phyloP scores from a whole-genome alignment of 1,140 invertebrate genomes.

The Piezodorus guildinii region DNA sequence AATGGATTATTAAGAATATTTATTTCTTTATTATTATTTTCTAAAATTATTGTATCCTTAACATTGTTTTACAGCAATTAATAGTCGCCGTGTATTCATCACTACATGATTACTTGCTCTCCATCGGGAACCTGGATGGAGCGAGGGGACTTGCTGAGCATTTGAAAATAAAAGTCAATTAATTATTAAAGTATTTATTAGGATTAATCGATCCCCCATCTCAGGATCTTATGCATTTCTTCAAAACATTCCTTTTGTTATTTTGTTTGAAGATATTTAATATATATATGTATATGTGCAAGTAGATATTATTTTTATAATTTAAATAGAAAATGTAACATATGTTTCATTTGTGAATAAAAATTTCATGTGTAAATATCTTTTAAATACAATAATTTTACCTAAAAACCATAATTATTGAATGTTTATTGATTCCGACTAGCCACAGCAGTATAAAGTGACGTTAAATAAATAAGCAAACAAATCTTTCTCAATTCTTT shows the following conservation, averaged over 20 bases:
- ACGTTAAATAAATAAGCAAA: too few relatives aligned
- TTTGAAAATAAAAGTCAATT: constrained; percentile 16
- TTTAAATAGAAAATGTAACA: too few relatives aligned
- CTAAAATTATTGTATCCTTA: not conserved
- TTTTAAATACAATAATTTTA: too few relatives aligned
- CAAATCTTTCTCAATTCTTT: too few relatives aligned
- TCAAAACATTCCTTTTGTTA: not conserved
- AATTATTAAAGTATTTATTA: not conserved
- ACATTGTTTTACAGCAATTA: constrained; percentile 17
- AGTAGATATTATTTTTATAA: too few relatives aligned
- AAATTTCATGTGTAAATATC: too few relatives aligned
- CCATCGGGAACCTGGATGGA: constrained; percentile 25
- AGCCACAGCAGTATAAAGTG: too few relatives aligned
- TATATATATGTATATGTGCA: not conserved
- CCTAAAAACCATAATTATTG: too few relatives aligned
- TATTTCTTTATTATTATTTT: too few relatives aligned
- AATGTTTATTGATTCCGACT: too few relatives aligned
- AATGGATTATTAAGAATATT: too few relatives aligned
- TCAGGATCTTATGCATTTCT: constrained; percentile 3
- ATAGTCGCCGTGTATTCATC: constrained; percentile 22
- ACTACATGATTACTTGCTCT: constrained; percentile 18
- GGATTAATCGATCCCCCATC: not conserved
- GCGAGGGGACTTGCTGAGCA: constrained; percentile 24
- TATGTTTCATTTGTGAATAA: too few relatives aligned
- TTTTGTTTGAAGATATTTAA: constrained; percentile 1